Conservation (phyloP, 2,888 invertebrate genomes). For the Empis stercorea region DNA sequence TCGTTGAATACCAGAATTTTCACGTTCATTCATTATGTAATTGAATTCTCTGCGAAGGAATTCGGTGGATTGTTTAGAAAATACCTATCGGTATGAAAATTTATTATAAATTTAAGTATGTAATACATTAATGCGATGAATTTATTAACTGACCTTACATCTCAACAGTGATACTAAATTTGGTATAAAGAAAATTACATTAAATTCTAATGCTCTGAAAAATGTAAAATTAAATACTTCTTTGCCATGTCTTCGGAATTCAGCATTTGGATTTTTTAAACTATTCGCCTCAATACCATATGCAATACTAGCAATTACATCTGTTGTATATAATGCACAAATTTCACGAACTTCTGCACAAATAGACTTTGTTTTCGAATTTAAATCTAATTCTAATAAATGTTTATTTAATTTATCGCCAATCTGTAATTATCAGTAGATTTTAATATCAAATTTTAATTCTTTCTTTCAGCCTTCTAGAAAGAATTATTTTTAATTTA, state of each 20-base stretch:
- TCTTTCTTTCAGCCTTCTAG: no score
- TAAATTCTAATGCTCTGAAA: constrained; percentile 23
- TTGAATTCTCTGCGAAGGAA: constrained; percentile 34
- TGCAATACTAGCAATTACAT: constrained; percentile 30
- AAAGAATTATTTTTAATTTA: no score
- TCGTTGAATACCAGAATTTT: constrained; percentile 27
- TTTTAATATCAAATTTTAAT: no score
- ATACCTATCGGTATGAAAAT: constrained; percentile 12
- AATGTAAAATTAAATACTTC: constrained; percentile 19
- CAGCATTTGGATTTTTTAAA: constrained; percentile 24
- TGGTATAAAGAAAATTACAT: constrained; percentile 26
- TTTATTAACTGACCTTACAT: constrained; percentile 17
- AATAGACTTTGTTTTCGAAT: background rate
- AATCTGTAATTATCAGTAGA: constrained; percentile 16
- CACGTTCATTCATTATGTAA: constrained; percentile 34
- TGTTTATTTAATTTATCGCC: constrained; percentile 21
- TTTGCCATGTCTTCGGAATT: constrained; percentile 24
- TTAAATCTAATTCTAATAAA: constrained; percentile 8
- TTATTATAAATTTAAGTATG: background rate
- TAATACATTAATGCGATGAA: background rate
- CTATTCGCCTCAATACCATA: constrained; percentile 29
- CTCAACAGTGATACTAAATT: constrained; percentile 22
- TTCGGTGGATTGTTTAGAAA: constrained; percentile 19
- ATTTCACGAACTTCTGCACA: constrained; percentile 20
- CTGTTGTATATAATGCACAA: constrained; percentile 26